phyloP scores from a whole-genome alignment of 2,113 vertebrate genomes.

The Lycaon pictus region DNA sequence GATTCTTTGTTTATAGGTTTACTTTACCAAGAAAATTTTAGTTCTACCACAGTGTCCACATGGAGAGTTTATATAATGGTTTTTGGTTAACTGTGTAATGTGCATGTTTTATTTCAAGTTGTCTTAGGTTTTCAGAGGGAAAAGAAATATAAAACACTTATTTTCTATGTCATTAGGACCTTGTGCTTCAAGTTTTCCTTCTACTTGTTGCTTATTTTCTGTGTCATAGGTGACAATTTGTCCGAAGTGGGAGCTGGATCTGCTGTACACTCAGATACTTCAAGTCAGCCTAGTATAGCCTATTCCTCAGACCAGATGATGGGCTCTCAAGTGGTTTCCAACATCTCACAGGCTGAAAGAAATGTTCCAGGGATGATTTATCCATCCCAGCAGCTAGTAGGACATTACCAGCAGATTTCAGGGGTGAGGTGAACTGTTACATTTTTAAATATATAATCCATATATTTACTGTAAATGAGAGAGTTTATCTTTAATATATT shows the following conservation, averaged over 20 bases:
- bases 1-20: slow-evolving; percentile 47
- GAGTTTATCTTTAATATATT: slow-evolving; percentile 47
- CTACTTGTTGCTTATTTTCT: slow-evolving; percentile 56
- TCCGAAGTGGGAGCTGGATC: slow-evolving; percentile 84
- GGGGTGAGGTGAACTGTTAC: slow-evolving; percentile 84
- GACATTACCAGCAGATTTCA: slow-evolving; percentile 86
- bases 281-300: slow-evolving; percentile 77
- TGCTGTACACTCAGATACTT: slow-evolving; percentile 73
- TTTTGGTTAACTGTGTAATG: slow-evolving; percentile 33
- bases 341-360: slow-evolving; percentile 85
- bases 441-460: slow-evolving; percentile 48
- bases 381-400: slow-evolving; percentile 72
- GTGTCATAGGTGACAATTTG: slow-evolving; percentile 80
- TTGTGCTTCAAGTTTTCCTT: slow-evolving; percentile 51
- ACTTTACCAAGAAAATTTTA: slow-evolving; percentile 42
- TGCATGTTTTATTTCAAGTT: slow-evolving; percentile 55
- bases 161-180: slow-evolving; percentile 53
- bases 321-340: slow-evolving; percentile 87
- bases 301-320: slow-evolving; percentile 87
- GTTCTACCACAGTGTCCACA: neutral
- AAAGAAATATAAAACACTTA: slow-evolving; percentile 8
- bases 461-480: slow-evolving; percentile 50
- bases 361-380: slow-evolving; percentile 77
- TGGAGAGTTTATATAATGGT: neutral
- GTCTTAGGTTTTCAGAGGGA: slow-evolving; percentile 25